Evolutionary conservation across 2,888 invertebrate species (phyloP).

Genomic region (Celastrina argiolus): DNA sequence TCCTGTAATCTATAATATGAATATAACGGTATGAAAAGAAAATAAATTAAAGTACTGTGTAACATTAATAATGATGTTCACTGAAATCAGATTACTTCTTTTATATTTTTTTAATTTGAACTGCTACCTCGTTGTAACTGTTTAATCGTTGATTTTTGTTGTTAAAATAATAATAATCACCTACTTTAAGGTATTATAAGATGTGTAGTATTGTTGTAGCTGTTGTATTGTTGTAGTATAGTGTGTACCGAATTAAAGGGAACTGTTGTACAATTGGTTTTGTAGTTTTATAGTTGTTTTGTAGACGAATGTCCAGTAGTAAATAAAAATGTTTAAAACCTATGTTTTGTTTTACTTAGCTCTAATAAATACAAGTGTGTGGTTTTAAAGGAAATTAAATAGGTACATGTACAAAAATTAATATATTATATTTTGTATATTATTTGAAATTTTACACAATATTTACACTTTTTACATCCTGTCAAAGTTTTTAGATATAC

Average conservation of each 20-base stretch:
- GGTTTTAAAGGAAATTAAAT: no score
- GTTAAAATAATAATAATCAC: neutral
- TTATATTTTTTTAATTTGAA: neutral
- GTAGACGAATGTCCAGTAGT: conserved; percentile 49
- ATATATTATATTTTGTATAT: no score
- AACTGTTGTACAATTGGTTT: conserved; percentile 33
- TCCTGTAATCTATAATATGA: no score
- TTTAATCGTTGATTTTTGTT: neutral
- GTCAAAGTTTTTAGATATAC: no score
- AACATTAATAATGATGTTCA: no score
- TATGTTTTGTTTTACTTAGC: neutral
- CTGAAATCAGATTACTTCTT: no score
- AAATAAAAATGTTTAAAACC: conserved; percentile 43
- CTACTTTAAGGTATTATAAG: neutral
- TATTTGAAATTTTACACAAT: no score
- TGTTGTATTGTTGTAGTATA: conserved; percentile 4
- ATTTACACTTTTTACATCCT: no score
- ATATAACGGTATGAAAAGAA: no score
- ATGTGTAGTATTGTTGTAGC: neutral
- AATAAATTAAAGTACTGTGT: no score
- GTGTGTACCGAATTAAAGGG: conserved; percentile 13
- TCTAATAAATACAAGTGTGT: neutral
- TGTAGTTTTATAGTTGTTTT: conserved; percentile 49
- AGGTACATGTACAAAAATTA: no score
- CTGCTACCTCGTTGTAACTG: neutral